Evolutionary conservation across 1,140 invertebrate genomes (phyloP).

Genomic region (Marisa cornuarietis): DNA sequence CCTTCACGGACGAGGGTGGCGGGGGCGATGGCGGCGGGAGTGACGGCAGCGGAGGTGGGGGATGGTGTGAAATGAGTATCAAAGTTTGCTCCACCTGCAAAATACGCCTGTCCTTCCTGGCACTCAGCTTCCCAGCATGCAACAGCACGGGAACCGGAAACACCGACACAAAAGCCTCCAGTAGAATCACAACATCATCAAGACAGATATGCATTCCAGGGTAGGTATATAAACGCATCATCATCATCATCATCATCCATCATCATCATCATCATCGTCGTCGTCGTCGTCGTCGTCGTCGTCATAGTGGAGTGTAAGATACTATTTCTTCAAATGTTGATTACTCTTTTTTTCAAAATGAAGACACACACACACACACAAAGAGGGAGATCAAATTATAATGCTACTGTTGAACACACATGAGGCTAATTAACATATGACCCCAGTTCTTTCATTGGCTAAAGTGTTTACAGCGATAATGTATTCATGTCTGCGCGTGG

Average conservation of each 20-base stretch:
- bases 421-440: too few relatives aligned
- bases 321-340: too few relatives aligned
- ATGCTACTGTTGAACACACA: too few relatives aligned
- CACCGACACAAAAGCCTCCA: not conserved
- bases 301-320: too few relatives aligned
- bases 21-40: constrained; percentile 17
- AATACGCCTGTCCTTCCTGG: constrained; percentile 45
- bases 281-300: not conserved
- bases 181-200: not conserved
- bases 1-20: constrained; percentile 21
- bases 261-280: too few relatives aligned
- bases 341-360: too few relatives aligned
- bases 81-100: constrained; percentile 56
- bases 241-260: not conserved
- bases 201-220: constrained; percentile 31
- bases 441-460: too few relatives aligned
- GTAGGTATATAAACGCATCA: constrained; percentile 22
- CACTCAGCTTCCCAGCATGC: constrained; percentile 46
- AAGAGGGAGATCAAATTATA: too few relatives aligned
- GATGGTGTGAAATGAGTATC: constrained; percentile 53
- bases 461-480: too few relatives aligned
- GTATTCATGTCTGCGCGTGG: too few relatives aligned
- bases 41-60: constrained; percentile 29
- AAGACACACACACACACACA: too few relatives aligned
- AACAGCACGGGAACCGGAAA: not conserved